These are phyloP conservation scores for Eurystomus glaucurus DNA, from an alignment of 2,797 vertebrate species.

Conservation along the genomic window DNA sequence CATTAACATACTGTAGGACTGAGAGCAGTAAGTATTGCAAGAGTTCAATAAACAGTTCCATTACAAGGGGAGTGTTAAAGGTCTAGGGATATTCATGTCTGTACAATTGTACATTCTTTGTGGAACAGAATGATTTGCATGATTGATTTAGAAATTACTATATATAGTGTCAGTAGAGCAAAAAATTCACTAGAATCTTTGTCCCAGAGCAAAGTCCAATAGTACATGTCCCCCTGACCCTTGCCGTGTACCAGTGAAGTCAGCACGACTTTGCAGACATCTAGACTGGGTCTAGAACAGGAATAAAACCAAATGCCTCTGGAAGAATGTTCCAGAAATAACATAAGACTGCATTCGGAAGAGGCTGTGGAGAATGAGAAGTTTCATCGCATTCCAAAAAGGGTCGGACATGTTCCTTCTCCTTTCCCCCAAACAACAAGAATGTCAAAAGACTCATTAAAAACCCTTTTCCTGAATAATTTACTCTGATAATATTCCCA, in stretches of 20 bases:
- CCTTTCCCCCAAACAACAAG: not conserved
- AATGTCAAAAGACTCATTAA: not conserved
- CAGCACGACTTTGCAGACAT: not conserved
- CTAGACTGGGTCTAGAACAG: not conserved
- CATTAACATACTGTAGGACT: not conserved
- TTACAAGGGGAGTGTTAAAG: not conserved
- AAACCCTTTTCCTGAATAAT: not conserved
- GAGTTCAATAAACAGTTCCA: not conserved
- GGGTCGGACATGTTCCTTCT: not conserved
- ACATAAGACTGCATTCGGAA: not conserved
- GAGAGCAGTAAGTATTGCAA: not conserved
- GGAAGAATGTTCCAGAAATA: conserved; percentile 31
- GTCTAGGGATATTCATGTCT: not conserved
- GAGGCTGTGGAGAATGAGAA: not conserved
- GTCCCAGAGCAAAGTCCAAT: not conserved
- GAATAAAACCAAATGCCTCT: conserved; percentile 3
- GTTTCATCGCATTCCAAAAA: not conserved
- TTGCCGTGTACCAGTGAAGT: not conserved
- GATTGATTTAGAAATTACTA: not conserved
- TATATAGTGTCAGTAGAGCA: not conserved
- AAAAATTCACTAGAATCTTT: not conserved
- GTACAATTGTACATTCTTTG: not conserved
- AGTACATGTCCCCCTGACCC: accelerated
- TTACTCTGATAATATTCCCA: not conserved
- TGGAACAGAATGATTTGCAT: not conserved